Evolutionary conservation across 64 coral and sea anemone species (phyloP), one percentile per base, ranked within the genome.

Genomic region (Hydrozoanthus tunicans): DNA sequence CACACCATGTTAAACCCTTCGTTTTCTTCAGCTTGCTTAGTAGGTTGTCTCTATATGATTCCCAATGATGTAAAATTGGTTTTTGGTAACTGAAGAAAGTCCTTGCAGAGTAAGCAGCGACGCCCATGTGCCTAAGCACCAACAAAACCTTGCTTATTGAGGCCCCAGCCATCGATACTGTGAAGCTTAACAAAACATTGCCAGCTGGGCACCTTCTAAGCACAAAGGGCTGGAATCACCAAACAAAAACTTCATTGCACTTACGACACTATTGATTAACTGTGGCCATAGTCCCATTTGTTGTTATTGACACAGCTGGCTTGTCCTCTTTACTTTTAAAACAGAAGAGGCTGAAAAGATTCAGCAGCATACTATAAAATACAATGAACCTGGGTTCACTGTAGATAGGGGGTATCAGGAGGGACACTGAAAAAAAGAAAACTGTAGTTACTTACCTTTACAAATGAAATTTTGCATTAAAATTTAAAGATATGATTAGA

Each of bases 121-220:
- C 51, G 23, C n/a, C 57, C 60, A 83, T 56, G 56, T 83, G 81
- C 56, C 65, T 83, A 83, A 67, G 65, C 81, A 72, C 59, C 60
- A 65, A 14, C 9, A 64, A 26, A 26, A 52, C 55, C 65, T 84
- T 84, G 62, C 60, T 84, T 27, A 68, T 62, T 65, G 81, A 84
- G 17, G 81, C 81, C 81, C 81, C 60, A 65, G 81, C 81, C 81
- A 84, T 84, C 61, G 64, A 84, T 84, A 84, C 58, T 62, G 81
- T 59, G 64, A 84, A 84, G 81, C 81, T 84, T 56, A 84, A 53
- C 81, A 84, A 24, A 62, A 84, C 62, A 84, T 84, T 84, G 52
- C 81, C 81, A 26, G 81, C 81, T 52, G 62, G 81, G 65, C 65
- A 84, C 53, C 65, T 84, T 20, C 81, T 59, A 84, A 84, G 56